These are phyloP conservation scores for Smutsia temminckii DNA, from an alignment of 2,797 vertebrate species.

Conservation along the genomic window DNA sequence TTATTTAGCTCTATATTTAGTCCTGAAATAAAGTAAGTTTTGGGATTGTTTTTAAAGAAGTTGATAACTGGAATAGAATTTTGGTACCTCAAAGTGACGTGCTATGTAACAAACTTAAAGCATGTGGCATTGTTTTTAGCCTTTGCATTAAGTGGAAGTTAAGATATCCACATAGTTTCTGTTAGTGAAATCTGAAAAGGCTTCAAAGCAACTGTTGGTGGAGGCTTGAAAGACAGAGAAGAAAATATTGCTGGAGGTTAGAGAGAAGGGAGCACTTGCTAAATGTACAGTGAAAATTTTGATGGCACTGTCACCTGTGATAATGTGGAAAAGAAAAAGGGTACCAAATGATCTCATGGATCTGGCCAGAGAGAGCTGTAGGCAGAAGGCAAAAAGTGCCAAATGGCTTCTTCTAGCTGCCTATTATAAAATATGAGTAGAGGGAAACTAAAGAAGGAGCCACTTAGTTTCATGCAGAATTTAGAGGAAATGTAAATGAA, in stretches of 20 bases:
- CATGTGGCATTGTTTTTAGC: constrained; percentile 48
- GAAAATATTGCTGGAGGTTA: constrained; percentile 24
- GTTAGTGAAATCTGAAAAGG: constrained; percentile 44
- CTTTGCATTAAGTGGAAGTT: background rate
- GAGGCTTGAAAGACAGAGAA: constrained; percentile 50
- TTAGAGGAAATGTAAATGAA: constrained; percentile 43
- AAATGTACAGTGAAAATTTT: background rate
- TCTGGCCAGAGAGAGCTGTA: background rate
- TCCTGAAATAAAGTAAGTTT: background rate
- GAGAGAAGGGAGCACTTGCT: background rate
- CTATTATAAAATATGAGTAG: background rate
- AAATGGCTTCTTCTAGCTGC: background rate
- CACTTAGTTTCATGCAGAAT: constrained; percentile 16
- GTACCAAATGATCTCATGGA: background rate
- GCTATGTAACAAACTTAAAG: constrained; percentile 32
- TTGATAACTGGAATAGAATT: constrained; percentile 30
- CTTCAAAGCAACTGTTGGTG: constrained; percentile 13
- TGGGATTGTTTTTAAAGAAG: constrained; percentile 17
- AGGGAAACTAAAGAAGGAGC: background rate
- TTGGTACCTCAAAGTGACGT: background rate
- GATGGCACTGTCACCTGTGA: background rate
- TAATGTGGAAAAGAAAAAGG: background rate
- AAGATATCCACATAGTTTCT: constrained; percentile 29
- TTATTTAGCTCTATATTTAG: background rate
- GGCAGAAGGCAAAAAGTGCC: background rate